Evolutionary conservation across 30 jellyfish, hydroid and myxozoan genomes (phyloP).

Genomic region (Chironex yamaguchii): DNA sequence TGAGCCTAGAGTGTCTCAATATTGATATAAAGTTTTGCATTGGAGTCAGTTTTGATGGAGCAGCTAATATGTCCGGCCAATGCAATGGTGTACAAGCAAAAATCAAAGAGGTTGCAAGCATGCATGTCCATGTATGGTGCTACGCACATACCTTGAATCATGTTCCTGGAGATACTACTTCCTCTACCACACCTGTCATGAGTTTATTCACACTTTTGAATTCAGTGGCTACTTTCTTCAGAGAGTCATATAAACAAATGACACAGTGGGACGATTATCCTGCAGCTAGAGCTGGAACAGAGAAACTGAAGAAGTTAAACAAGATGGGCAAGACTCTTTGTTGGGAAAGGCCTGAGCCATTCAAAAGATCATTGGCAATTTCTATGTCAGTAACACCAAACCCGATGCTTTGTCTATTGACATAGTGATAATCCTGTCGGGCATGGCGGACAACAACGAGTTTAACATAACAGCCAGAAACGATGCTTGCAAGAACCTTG

Average conservation of each 20-base stretch:
- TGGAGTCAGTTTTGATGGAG: constrained; percentile 9
- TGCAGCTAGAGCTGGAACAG: too few species aligned
- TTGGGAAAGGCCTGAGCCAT: too few species aligned
- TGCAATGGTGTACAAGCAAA: not conserved
- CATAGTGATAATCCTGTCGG: too few species aligned
- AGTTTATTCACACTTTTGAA: constrained; percentile 12
- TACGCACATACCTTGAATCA: not conserved
- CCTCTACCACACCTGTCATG: not conserved
- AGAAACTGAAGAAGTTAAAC: too few species aligned
- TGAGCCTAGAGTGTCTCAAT: not conserved
- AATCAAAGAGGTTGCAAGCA: not conserved
- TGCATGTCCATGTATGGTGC: constrained; percentile 33
- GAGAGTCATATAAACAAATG: constrained; percentile 34
- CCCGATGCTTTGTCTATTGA: too few species aligned
- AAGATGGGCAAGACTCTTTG: too few species aligned
- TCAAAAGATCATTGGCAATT: too few species aligned
- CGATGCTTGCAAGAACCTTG: too few species aligned
- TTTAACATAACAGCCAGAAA: too few species aligned
- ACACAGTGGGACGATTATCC: constrained; percentile 41
- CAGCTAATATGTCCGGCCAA: constrained; percentile 12
- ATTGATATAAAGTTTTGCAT: not conserved
- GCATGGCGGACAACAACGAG: too few species aligned
- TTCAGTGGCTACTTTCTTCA: constrained; percentile 9
- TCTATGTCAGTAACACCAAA: too few species aligned
- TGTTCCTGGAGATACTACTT: constrained; percentile 5